A percentile compares a stretch with the other conserved stretches of the same genome.
Conservation (phyloP, 2,113 vertebrate species). For the Osmerus eperlanus region DNA sequence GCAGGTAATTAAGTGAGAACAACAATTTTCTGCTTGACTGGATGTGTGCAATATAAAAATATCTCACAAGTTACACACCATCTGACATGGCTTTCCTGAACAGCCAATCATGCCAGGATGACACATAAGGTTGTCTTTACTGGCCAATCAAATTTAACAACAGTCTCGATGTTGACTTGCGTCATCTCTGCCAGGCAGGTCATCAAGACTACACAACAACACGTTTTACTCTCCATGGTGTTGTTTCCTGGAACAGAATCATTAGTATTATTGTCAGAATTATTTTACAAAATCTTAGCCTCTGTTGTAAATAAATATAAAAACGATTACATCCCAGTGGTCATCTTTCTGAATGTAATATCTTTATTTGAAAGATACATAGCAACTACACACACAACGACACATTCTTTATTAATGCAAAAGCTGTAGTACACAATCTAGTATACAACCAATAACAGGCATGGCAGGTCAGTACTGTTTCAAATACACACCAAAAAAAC, state of each 20-base stretch:
- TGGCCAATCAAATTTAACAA: slow-evolving; percentile 27
- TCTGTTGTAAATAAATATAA: neutral
- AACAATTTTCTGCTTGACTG: slow-evolving; percentile 31
- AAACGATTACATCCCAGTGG: neutral
- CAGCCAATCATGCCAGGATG: neutral
- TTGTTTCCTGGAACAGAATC: neutral
- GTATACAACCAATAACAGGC: neutral
- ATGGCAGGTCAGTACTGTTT: neutral
- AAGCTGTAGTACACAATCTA: neutral
- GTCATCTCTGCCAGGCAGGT: slow-evolving; percentile 24
- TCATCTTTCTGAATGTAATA: neutral
- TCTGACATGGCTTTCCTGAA: neutral
- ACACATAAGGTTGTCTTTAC: neutral
- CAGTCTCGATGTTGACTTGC: slow-evolving; percentile 17
- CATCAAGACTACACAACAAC: neutral
- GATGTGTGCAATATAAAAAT: slow-evolving; percentile 1
- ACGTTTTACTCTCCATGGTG: neutral
- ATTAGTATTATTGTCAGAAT: neutral
- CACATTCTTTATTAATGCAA: neutral
- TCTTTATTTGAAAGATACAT: slow-evolving; percentile 1
- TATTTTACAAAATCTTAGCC: neutral
- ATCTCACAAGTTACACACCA: slow-evolving; percentile 14
- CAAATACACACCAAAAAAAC: neutral
- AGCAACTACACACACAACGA: neutral
- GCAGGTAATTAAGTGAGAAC: slow-evolving; percentile 31